A percentile compares a stretch with the other conserved stretches of the same genome.
Evolutionary conservation across 2,113 vertebrate species (phyloP).

Genomic region (Cyprinodon variegatus): DNA sequence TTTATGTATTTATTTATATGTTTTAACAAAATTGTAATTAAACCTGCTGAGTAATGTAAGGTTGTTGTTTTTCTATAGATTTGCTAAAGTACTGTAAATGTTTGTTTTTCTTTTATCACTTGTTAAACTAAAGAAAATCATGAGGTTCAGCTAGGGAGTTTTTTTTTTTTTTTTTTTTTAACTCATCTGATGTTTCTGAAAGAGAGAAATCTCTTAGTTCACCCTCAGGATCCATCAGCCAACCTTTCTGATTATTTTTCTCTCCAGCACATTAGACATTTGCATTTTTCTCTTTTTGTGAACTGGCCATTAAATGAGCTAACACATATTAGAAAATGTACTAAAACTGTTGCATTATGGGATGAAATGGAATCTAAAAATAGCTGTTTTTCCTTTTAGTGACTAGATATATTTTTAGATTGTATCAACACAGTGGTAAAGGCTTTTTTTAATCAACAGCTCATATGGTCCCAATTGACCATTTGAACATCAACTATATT

Average conservation of each 20-base stretch:
- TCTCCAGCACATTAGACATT: slow-evolving; percentile 27
- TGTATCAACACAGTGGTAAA: not conserved
- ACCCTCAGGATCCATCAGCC: too few relatives aligned
- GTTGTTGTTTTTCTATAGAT: not conserved
- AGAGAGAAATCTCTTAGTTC: too few relatives aligned
- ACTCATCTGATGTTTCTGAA: not conserved
- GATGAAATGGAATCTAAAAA: not conserved
- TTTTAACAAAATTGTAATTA: too few relatives aligned
- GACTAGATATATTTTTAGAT: not conserved
- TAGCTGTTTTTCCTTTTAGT: not conserved
- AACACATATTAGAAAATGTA: slow-evolving; percentile 22
- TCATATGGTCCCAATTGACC: not conserved
- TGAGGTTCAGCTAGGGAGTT: not conserved
- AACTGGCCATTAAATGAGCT: slow-evolving; percentile 9
- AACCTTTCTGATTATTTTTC: not conserved
- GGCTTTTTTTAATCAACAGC: not conserved
- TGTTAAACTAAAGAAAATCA: not conserved
- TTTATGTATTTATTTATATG: too few relatives aligned
- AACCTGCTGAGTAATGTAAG: too few relatives aligned
- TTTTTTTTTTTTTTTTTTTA: not conserved
- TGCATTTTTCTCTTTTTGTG: slow-evolving; percentile 1
- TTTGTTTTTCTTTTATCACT: too few relatives aligned
- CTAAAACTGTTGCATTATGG: slow-evolving; percentile 7
- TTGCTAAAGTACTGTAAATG: not conserved
- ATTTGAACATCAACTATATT: not conserved